Evolutionary conservation across 2,113 vertebrate species (phyloP).

Genomic region (Apodemus speciosus): DNA sequence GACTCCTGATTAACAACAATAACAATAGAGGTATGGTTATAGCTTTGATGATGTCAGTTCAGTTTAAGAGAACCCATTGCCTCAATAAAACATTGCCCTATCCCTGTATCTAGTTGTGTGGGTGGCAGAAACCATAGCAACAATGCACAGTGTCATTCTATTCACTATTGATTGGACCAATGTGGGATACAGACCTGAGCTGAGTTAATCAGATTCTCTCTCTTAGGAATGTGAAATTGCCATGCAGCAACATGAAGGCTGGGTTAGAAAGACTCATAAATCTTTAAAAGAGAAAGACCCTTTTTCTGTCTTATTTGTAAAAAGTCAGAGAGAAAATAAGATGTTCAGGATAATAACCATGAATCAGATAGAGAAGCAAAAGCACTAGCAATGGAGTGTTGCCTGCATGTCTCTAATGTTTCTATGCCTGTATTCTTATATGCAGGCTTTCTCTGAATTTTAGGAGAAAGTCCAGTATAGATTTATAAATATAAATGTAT

Average conservation of each 20-base stretch:
- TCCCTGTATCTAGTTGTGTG: background rate
- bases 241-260: slow-evolving; percentile 21
- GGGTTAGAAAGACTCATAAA: slow-evolving; percentile 39
- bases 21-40: slow-evolving; percentile 4
- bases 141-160: slow-evolving; percentile 24
- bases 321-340: slow-evolving; percentile 46
- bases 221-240: slow-evolving; percentile 55
- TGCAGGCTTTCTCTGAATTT: slow-evolving; percentile 12
- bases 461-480: slow-evolving; percentile 2
- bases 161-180: slow-evolving; percentile 53
- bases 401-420: background rate
- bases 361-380: slow-evolving; percentile 29
- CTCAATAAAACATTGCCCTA: background rate
- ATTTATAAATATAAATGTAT: background rate
- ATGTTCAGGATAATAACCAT: slow-evolving; percentile 46
- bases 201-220: slow-evolving; percentile 58
- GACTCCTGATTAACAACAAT: slow-evolving; percentile 46
- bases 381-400: slow-evolving; percentile 16
- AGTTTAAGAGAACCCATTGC: slow-evolving; percentile 45
- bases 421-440: background rate
- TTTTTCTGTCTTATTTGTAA: slow-evolving; percentile 62
- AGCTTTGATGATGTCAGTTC: slow-evolving; percentile 17
- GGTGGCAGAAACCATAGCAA: slow-evolving; percentile 49
- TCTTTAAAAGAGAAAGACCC: background rate
- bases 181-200: slow-evolving; percentile 4